phyloP scores from a whole-genome alignment of 2,113 vertebrate species.

The Bubo scandiacus region DNA sequence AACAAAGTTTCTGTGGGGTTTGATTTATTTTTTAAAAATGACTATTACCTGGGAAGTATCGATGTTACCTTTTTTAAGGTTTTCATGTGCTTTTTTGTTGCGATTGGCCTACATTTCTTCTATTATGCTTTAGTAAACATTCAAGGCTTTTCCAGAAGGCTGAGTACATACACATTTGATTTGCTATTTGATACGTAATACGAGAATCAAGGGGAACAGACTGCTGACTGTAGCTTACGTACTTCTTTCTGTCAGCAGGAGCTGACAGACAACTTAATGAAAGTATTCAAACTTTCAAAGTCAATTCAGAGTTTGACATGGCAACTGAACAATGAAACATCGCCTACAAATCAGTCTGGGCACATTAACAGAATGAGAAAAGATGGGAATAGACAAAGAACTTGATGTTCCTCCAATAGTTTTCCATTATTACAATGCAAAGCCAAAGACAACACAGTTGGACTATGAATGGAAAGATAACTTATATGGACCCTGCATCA shows the following conservation, averaged over 20 bases:
- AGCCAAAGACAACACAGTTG: background rate
- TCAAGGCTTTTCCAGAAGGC: background rate
- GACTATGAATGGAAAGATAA: background rate
- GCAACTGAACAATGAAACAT: background rate
- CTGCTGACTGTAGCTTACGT: background rate
- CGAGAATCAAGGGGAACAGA: background rate
- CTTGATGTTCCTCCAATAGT: slow-evolving; percentile 4
- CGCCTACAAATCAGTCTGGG: background rate
- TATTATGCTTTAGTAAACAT: background rate
- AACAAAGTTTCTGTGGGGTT: background rate
- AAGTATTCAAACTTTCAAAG: background rate
- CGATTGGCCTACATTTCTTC: background rate
- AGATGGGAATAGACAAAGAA: background rate
- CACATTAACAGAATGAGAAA: background rate
- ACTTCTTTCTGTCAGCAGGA: background rate
- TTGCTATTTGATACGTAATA: background rate
- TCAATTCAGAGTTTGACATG: background rate
- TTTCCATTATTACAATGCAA: background rate
- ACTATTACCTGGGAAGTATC: background rate
- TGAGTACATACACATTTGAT: background rate
- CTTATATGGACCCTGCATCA: background rate
- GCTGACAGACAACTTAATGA: background rate
- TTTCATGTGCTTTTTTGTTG: background rate
- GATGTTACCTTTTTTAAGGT: background rate
- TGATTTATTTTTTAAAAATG: background rate